Evolutionary conservation across 2,797 vertebrate genomes (phyloP), one percentile per base, ranked within the genome.

Genomic region (Lophotriccus pileatus): DNA sequence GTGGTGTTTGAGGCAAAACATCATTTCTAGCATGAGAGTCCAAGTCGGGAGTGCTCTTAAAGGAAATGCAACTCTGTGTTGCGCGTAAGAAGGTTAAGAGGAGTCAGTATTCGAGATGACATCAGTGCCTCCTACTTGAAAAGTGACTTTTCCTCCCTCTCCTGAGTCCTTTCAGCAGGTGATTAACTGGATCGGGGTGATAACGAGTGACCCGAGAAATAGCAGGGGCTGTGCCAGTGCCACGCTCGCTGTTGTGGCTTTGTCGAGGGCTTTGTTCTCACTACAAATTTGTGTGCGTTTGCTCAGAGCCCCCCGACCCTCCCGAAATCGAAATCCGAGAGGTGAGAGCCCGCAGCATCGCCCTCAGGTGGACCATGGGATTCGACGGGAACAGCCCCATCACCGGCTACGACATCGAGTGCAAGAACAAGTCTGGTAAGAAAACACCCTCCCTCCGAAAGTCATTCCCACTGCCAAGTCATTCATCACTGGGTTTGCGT

Each of bases 311-410:
- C n/a, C 99, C 99, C 0, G 99, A 99, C 91, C 99, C 99, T 73
- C 99, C 99, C 0, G 99, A 99, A 94, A 99, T 99, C 17, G 99
- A 99, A 98, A 99, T 99, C 94, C 98, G 99, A 73, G 99, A 99
- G 37, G 99, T 99, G 63, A 98, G 98, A 96, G 99, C 99, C 9
- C 98, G 99, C 37, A 99, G 99, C 49, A 99, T 99, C 66, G 99
- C 99, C 28, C 99, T 99, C 74, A 98, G 99, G 81, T 99, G 99
- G 99, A 99, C 99, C 47, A 99, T 99, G 99, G 99, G 99, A n/a
- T 99, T 99, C 13, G 99, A 99, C 4, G 99, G 99, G 67, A 99
- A 99, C 98, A 99, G 99, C 96, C 99, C 99, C 15, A 99, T 99
- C 95, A 99, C 99, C 0, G 99, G 99, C 97, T 99, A 99, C 4